Evolutionary conservation across 2,797 vertebrate species (phyloP).

Genomic region (Otolemur crassicaudatus): DNA sequence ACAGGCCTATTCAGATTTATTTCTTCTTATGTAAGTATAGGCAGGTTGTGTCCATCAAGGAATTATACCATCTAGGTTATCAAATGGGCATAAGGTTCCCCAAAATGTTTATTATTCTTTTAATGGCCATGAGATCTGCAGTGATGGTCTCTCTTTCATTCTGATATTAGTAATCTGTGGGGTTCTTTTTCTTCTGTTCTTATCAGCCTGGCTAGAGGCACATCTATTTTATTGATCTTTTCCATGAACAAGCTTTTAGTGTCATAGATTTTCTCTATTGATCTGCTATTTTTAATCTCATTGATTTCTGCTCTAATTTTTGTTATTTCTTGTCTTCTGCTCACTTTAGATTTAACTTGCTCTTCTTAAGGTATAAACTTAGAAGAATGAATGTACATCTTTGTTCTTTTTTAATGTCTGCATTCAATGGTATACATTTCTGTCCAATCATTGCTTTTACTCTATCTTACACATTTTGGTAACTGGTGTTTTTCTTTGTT

Average conservation of each 20-base stretch:
- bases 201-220: neutral
- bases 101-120: neutral
- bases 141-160: neutral
- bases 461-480: neutral
- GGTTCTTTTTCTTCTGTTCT: neutral
- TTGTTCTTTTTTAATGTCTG: neutral
- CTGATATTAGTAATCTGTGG: neutral
- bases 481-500: neutral
- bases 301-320: neutral
- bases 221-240: neutral
- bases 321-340: neutral
- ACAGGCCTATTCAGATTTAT: neutral
- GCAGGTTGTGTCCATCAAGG: neutral
- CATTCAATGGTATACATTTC: neutral
- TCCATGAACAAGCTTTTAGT: neutral
- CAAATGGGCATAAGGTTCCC: neutral
- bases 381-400: neutral
- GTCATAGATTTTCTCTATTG: neutral
- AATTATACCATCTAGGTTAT: neutral
- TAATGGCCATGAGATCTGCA: neutral
- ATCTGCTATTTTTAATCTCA: neutral
- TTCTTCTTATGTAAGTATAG: neutral
- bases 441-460: neutral
- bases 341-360: neutral
- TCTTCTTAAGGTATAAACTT: neutral